Base-by-base conservation (phyloP, 2,888 invertebrate species). In the Drosophila algonquin region DNA sequence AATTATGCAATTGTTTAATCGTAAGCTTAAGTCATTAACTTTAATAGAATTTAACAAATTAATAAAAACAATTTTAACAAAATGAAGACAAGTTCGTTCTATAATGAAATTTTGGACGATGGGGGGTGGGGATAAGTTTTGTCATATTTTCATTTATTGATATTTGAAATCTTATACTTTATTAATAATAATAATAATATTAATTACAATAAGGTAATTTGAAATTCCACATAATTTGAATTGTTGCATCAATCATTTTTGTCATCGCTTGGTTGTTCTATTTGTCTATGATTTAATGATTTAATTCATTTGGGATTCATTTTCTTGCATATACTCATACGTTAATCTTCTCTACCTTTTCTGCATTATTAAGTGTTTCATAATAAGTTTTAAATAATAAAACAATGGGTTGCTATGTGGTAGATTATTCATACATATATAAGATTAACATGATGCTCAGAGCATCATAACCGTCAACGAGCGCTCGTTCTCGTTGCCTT, bases 21-120 rank as follows among this genome's bases (percentile, higher is more conserved):
- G 46, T 79, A 75, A 72, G 82, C 32, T 61, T 85, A 85, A 85
- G 89, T 89, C 86, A 89, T 78, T 89, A 87, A 70, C 63, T 87
- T 68, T 89, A 89, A 78, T 87, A 85, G 85, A 73, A 58, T 67
- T 77, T 75, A 87, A 85, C 76, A 81, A 87, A 78, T 78, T 79
- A 80, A 75, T 79, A 77, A 56, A 75, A 12, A 63, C 10, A 47
- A 44, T 63, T 46, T 30, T 54, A 63, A 71, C 57, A 53, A 40
- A 9, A 45, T 16, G 5, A 12, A 24, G n/a, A n/a, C 4, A 35
- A 40, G 40, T 40, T 14, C 7, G 40, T 40, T 14, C 7, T 30
- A 6, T 7, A 53, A 21, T 35, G 24, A 48, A 48, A 12, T 48
- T 48, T 24, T 5, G 3, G 5, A 48, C 18, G 14, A 8, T 24